Evolutionary conservation across 1,140 invertebrate genomes (phyloP).

Genomic region (Holcopasites calliopsidis): DNA sequence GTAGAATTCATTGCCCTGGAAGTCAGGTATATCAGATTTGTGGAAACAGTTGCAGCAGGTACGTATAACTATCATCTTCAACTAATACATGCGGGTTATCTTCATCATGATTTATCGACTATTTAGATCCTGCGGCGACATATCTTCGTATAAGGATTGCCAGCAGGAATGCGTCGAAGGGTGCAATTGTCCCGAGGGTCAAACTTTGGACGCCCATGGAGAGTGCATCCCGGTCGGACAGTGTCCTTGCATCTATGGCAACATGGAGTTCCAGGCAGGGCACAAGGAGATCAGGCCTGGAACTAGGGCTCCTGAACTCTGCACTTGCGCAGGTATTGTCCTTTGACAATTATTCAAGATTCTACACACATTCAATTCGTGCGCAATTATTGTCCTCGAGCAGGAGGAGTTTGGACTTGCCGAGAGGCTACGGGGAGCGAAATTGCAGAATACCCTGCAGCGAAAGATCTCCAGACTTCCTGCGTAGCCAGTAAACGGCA

Average conservation of each 20-base stretch:
- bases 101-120: not conserved
- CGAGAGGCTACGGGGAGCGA: constrained; percentile 83
- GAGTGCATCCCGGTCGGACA: constrained; percentile 88
- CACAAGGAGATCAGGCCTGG: constrained; percentile 87
- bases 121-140: constrained; percentile 66
- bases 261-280: constrained; percentile 86
- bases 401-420: constrained; percentile 85
- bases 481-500: constrained; percentile 83
- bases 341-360: not conserved
- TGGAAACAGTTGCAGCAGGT: constrained; percentile 81
- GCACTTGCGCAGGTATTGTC: constrained; percentile 85
- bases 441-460: constrained; percentile 82
- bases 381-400: not conserved
- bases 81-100: too few relatives aligned
- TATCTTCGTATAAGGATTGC: constrained; percentile 76
- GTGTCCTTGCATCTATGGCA: constrained; percentile 88
- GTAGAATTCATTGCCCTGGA: constrained; percentile 87
- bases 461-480: constrained; percentile 81
- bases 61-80: too few relatives aligned
- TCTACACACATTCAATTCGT: not conserved
- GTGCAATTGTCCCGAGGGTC: constrained; percentile 90
- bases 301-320: constrained; percentile 84
- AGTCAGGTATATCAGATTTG: constrained; percentile 89
- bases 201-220: constrained; percentile 85
- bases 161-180: constrained; percentile 89